phyloP scores from a whole-genome alignment of 2,888 invertebrate species.

The Cantharis rufa region DNA sequence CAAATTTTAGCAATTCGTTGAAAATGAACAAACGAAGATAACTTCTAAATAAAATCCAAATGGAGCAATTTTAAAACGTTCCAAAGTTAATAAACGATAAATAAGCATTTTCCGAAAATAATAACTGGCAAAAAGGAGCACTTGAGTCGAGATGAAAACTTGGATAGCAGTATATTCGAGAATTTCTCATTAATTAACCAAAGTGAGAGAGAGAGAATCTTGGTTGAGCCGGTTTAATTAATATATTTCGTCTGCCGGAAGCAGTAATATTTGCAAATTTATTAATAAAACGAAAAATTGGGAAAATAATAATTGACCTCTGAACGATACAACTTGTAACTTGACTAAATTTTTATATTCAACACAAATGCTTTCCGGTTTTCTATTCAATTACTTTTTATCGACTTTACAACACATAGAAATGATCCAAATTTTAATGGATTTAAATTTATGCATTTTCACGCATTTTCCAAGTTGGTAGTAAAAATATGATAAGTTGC shows the following conservation, averaged over 20 bases:
- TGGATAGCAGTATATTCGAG: conserved; percentile 19
- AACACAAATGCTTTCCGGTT: neutral
- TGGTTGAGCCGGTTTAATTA: conserved; percentile 25
- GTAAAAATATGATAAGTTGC: neutral
- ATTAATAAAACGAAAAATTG: conserved; percentile 14
- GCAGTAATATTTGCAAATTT: conserved; percentile 23
- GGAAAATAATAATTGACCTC: conserved; percentile 17
- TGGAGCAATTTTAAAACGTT: conserved; percentile 9
- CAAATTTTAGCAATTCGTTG: neutral
- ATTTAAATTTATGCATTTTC: neutral
- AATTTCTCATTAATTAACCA: conserved; percentile 29
- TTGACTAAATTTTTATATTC: neutral
- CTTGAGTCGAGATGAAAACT: conserved; percentile 21
- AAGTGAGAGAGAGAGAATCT: conserved; percentile 19
- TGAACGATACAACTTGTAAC: conserved; percentile 10
- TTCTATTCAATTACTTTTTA: neutral
- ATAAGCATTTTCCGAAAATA: conserved; percentile 19
- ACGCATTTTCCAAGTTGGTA: neutral
- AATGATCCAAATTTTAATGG: neutral
- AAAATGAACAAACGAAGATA: neutral
- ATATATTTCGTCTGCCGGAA: conserved; percentile 27
- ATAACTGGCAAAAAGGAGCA: conserved; percentile 22
- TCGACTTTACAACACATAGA: neutral
- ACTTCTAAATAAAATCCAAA: conserved; percentile 4
- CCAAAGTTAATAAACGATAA: conserved; percentile 12